Base-by-base conservation (phyloP, 1,140 invertebrate species). In the Trachymyrmex cornetzi region DNA sequence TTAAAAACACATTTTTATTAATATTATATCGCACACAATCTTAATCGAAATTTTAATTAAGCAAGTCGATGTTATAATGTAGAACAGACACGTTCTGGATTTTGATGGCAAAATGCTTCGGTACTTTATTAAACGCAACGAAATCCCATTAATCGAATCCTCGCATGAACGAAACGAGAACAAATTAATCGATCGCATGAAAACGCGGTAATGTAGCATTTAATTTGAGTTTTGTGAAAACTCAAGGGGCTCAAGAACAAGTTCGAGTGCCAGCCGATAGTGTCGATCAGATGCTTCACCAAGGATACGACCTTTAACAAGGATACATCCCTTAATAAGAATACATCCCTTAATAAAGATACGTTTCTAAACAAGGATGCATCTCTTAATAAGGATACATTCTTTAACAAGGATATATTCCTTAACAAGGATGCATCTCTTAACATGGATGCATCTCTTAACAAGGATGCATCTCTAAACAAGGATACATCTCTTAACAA, bases 191-290 rank as follows among this genome's bases (percentile, higher is more conserved):
- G 64, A 57, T 27, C 11, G 12, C 11, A 12, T n/a, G 9, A 66
- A 16, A n/a, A 55, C 34, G n/a, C 14, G 27, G 12, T 53, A 34
- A 53, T 44, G 22, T n/a, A 30, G 12, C 24, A 7, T 24, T 44
- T 81, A 81, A 81, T 81, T 22, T 11, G 50, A 71, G 5, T 16
- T 81, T n/a, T 61, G 50, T 71, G 16, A 50, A 71, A 44, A 81
- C 50, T 71, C 79, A 81, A 81, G 79, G 79, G 19, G 59, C 30
- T 71, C 79, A 81, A 81, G 79, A 66, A 22, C 34, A 81, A 81
- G 34, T 55, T 81, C 27, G 79, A 81, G 53, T 48, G 64, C 12
- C 79, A 71, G 50, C 50, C 79, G 30, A 24, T 81, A 38, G 79
- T 81, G 50, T 48, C 79, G 53, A 71, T 81, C 12, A 66, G 79